Conservation (phyloP, 2,888 invertebrate species). For the Troides oblongomaculatus region DNA sequence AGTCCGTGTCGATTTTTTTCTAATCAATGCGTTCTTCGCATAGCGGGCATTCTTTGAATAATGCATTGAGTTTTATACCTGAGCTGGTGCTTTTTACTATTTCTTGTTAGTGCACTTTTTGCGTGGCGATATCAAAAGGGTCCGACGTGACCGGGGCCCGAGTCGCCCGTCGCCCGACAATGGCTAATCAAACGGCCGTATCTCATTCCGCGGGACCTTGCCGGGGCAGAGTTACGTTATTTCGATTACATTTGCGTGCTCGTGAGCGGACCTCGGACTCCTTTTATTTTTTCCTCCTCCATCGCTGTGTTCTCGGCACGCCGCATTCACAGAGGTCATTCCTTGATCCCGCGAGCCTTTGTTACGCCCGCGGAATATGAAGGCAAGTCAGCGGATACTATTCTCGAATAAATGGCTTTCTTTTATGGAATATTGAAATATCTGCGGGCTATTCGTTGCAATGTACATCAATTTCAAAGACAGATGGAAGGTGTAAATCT, state of each 20-base stretch:
- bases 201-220: constrained; percentile 71
- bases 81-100: constrained; percentile 27
- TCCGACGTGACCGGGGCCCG: constrained; percentile 48
- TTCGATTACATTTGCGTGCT: constrained; percentile 79
- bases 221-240: constrained; percentile 56
- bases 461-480: constrained; percentile 67
- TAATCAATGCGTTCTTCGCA: constrained; percentile 18
- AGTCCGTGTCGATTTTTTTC: not conserved
- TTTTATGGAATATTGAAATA: constrained; percentile 74
- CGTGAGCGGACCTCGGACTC: constrained; percentile 54
- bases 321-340: constrained; percentile 64
- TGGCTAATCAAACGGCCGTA: constrained; percentile 77
- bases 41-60: constrained; percentile 21
- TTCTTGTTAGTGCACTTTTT: constrained; percentile 30
- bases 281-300: constrained; percentile 47
- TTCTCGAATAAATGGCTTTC: constrained; percentile 66
- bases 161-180: constrained; percentile 61
- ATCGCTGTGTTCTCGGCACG: constrained; percentile 42
- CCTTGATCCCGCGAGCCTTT: constrained; percentile 62
- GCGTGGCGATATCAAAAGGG: constrained; percentile 39
- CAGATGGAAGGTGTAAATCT: constrained; percentile 67
- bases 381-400: constrained; percentile 57
- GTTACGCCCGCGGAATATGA: constrained; percentile 74
- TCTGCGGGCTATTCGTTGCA: constrained; percentile 64
- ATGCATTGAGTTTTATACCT: constrained; percentile 30